Percentiles rank a stretch among this genome's conserved stretches.
Conservation (phyloP, 2,888 invertebrate species). For the Beris chalybata region DNA sequence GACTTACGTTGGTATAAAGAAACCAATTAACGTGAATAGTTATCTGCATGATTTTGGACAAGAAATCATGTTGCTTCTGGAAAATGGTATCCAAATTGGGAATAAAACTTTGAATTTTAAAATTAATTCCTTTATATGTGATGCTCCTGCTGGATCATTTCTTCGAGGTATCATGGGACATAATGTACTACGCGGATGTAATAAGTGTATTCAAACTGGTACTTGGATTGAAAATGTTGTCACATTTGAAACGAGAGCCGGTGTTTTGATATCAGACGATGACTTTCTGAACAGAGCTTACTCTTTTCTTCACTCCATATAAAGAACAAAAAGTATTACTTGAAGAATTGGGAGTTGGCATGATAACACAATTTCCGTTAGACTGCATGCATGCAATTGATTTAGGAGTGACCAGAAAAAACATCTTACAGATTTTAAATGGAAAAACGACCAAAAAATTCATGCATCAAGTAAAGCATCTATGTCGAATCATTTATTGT, state of each 20-base stretch:
- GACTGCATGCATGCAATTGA: background rate
- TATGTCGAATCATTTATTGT: constrained; percentile 24
- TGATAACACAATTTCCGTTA: constrained; percentile 12
- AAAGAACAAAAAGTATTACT: constrained; percentile 3
- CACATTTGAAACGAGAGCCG: constrained; percentile 8
- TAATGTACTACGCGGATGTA: background rate
- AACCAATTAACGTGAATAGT: too few relatives aligned
- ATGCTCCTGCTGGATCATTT: constrained; percentile 3
- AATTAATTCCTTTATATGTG: constrained; percentile 9
- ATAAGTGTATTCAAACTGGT: constrained; percentile 15
- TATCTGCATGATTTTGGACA: background rate
- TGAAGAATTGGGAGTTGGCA: constrained; percentile 9
- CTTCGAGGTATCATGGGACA: background rate
- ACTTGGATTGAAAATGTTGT: constrained; percentile 12
- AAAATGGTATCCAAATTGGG: constrained; percentile 5
- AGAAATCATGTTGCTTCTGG: background rate
- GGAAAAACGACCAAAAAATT: background rate
- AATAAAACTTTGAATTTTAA: background rate
- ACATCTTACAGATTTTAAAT: background rate
- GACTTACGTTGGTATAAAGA: too few relatives aligned
- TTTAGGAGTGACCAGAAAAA: constrained; percentile 9
- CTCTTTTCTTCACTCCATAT: constrained; percentile 22
- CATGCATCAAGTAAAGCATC: constrained; percentile 12
- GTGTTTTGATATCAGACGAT: constrained; percentile 9
- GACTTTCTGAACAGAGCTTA: constrained; percentile 11